Percentiles rank a stretch among this genome's conserved stretches.
phyloP scores from a whole-genome alignment of 2,113 vertebrate genomes.

The Melanerpes formicivorus region DNA sequence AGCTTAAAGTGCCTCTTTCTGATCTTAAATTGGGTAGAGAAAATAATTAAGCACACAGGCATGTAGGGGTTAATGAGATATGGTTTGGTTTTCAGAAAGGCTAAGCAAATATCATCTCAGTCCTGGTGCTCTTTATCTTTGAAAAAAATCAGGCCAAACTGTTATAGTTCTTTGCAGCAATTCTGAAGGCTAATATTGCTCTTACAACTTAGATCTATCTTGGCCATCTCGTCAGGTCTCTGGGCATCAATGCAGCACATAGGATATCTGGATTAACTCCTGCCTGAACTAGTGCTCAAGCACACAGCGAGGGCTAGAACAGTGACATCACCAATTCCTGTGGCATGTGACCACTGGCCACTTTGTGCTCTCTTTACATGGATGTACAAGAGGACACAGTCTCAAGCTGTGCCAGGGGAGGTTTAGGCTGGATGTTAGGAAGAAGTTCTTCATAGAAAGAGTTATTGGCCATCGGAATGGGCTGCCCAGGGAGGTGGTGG shows the following conservation, averaged over 20 bases:
- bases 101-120: not conserved
- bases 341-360: fast-evolving
- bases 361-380: fast-evolving
- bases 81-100: not conserved
- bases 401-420: too few species aligned
- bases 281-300: not conserved
- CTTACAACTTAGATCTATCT: not conserved
- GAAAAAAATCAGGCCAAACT: not conserved
- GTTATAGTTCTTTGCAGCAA: not conserved
- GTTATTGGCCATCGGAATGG: too few species aligned
- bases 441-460: too few species aligned
- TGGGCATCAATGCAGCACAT: not conserved
- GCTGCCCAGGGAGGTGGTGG: too few species aligned
- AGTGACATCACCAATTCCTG: fast-evolving
- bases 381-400: too few species aligned
- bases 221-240: not conserved
- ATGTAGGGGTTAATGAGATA: not conserved
- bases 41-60: not conserved
- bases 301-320: not conserved
- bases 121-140: not conserved
- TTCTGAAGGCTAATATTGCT: not conserved
- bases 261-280: not conserved
- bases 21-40: not conserved
- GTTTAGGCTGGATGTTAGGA: too few species aligned
- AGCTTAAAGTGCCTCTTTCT: not conserved